Evolutionary conservation across 1,140 invertebrate species (phyloP).

Genomic region (Tetragonula clypearis): DNA sequence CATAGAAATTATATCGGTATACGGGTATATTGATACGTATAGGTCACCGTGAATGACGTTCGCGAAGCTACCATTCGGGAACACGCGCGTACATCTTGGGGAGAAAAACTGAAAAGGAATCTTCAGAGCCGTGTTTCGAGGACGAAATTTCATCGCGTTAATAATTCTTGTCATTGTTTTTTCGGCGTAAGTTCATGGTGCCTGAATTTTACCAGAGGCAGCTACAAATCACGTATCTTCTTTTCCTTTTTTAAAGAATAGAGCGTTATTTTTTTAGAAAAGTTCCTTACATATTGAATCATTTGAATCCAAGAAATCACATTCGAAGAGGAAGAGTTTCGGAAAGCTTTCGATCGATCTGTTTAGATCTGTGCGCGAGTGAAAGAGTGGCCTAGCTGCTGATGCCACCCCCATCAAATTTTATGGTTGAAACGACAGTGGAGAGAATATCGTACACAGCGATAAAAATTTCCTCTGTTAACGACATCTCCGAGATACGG

Average conservation of each 20-base stretch:
- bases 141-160: not conserved
- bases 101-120: not conserved
- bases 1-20: slow-evolving; percentile 48
- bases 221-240: not conserved
- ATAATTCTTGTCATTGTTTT: not conserved
- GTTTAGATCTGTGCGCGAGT: too few relatives aligned
- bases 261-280: too few relatives aligned
- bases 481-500: not conserved
- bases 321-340: not conserved
- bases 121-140: not conserved
- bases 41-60: slow-evolving; percentile 26
- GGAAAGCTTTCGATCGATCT: not conserved
- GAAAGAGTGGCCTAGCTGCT: not conserved
- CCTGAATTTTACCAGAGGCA: not conserved
- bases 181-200: not conserved
- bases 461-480: not conserved
- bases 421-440: not conserved
- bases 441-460: not conserved
- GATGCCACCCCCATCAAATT: not conserved
- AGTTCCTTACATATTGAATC: too few relatives aligned
- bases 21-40: slow-evolving; percentile 52
- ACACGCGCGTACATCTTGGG: not conserved
- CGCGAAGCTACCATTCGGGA: not conserved
- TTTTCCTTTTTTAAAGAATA: not conserved
- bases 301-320: too few relatives aligned